Percentiles rank a stretch among this genome's conserved stretches.
These are phyloP conservation scores for Nixonia krombeini DNA, from an alignment of 1,140 invertebrate genomes.

Conservation along the genomic window DNA sequence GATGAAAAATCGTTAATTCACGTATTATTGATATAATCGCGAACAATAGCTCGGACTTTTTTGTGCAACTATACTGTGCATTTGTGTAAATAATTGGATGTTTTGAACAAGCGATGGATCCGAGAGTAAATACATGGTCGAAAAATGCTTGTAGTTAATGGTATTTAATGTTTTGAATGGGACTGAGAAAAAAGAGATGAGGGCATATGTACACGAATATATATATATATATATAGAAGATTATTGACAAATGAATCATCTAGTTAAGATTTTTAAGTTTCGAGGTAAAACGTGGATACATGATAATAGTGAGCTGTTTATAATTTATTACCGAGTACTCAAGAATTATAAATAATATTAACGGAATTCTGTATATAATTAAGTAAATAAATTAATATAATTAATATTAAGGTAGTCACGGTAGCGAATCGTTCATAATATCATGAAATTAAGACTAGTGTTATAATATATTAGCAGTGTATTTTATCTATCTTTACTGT, in stretches of 20 bases:
- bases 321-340: constrained; percentile 62
- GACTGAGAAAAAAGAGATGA: constrained; percentile 8
- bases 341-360: constrained; percentile 33
- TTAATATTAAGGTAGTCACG: constrained; percentile 26
- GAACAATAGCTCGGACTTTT: not conserved
- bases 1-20: constrained; percentile 14
- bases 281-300: constrained; percentile 28
- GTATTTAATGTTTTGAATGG: constrained; percentile 29
- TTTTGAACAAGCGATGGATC: constrained; percentile 30
- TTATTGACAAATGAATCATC: constrained; percentile 18
- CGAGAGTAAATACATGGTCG: constrained; percentile 13
- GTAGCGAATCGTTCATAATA: constrained; percentile 43
- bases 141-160: constrained; percentile 32
- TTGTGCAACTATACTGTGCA: constrained; percentile 55
- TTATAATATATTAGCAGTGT: constrained; percentile 45
- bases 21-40: too few relatives aligned
- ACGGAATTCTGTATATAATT: constrained; percentile 58
- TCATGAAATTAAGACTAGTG: constrained; percentile 37
- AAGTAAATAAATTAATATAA: constrained; percentile 49
- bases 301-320: constrained; percentile 55
- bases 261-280: constrained; percentile 50
- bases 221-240: constrained; percentile 11
- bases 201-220: constrained; percentile 7
- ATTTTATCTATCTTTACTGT: constrained; percentile 59
- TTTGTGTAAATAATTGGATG: constrained; percentile 62